A percentile compares a stretch with the other conserved stretches of the same genome.
phyloP scores from a whole-genome alignment of 1,140 invertebrate species.

The Caenorhabditis elegans region DNA sequence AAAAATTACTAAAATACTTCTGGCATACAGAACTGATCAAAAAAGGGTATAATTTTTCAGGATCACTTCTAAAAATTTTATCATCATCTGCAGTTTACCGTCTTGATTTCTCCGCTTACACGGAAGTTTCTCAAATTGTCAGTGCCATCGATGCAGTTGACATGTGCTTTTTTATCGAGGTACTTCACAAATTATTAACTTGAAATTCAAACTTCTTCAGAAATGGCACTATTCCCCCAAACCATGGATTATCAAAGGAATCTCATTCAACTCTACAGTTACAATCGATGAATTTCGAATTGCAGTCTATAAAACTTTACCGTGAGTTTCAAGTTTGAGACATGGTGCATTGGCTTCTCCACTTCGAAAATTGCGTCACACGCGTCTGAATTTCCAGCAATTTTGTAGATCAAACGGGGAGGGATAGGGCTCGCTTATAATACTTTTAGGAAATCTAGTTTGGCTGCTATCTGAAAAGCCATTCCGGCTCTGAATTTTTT shows the following conservation, averaged over 20 bases:
- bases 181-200: no score
- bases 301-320: neutral
- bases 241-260: conserved; percentile 6
- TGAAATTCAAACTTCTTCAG: neutral
- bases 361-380: no score
- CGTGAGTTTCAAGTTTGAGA: no score
- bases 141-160: neutral
- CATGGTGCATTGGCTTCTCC: no score
- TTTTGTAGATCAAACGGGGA: no score
- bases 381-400: no score
- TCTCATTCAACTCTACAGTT: neutral
- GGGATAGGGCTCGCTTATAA: no score
- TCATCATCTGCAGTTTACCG: neutral
- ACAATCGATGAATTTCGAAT: neutral
- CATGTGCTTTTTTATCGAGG: conserved; percentile 1
- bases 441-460: no score
- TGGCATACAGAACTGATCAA: no score
- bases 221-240: neutral
- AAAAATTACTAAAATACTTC: neutral
- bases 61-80: neutral
- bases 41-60: no score
- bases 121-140: neutral
- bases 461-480: no score
- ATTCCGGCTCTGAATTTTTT: no score
- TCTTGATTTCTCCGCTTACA: neutral